Base-by-base conservation (phyloP, 2,113 vertebrate species). In the Vulpes ferrilata region DNA sequence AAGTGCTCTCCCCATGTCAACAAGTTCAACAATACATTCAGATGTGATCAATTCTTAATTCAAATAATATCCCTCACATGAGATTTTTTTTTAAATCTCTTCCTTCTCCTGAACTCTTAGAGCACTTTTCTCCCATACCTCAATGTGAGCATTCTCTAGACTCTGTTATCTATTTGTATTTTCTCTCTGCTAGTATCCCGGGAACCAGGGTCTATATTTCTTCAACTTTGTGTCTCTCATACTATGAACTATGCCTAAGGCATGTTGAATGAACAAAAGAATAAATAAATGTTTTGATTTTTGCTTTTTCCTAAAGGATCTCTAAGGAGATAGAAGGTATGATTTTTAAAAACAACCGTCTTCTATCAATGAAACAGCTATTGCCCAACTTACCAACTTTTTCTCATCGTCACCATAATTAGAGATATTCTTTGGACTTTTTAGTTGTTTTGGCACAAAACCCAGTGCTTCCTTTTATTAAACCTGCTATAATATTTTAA, bases 291-390 rank as follows among this genome's bases (percentile, higher is more conserved):
- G 22, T 27, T 74, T 19, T 96, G 16, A 69, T 78, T 95, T 82
- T 76, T 71, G 3, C 13, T 59, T 95, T 86, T 96, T 84, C 6
- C 23, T 60, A 93, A 90, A 19, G 23, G 76, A 90, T 85, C 94
- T 95, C 7, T 79, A 57, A 69, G 73, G 7, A 69, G 25, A 59
- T n/a, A 35, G 10, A 94, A 51, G 51, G 10, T 38, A 81, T n/a
- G 27, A 79, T 82, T 59, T 95, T 95, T 84, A 65, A 88, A 73
- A 89, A 76, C 20, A 74, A 81, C 62, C 12, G 15, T 38, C n/a
- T 48, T 93, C 71, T 90, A 48, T 80, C 78, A 94, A n/a, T 76
- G 93, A 79, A 97, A 80, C 13, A 88, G 93, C n/a, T 79, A 23
- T 65, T 73, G 20, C 30, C 48, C 71, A 86, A 64, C 8, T 97